phyloP scores from a whole-genome alignment of 2,888 invertebrate species.

The Orthosia incerta region DNA sequence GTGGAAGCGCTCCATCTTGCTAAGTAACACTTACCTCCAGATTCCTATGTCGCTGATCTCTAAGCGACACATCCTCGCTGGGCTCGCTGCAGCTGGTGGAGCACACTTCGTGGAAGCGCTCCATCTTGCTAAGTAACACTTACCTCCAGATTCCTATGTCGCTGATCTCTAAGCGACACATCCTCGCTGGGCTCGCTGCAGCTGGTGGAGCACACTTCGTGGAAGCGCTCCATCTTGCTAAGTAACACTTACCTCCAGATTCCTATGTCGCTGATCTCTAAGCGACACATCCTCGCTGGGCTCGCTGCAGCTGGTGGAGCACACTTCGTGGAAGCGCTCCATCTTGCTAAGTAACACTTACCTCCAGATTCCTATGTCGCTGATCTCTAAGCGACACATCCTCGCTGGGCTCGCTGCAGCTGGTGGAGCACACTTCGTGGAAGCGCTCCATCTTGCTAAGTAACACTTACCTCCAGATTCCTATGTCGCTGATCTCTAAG shows the following conservation, averaged over 20 bases:
- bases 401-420: conserved; percentile 95
- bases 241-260: conserved; percentile 63
- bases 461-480: conserved; percentile 63
- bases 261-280: conserved; percentile 78
- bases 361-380: conserved; percentile 66
- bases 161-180: conserved; percentile 92
- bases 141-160: conserved; percentile 67
- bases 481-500: conserved; percentile 84
- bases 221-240: conserved; percentile 93
- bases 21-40: conserved; percentile 61
- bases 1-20: conserved; percentile 93
- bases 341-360: conserved; percentile 85
- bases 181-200: conserved; percentile 96
- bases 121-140: conserved; percentile 89
- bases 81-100: conserved; percentile 94
- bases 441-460: conserved; percentile 92
- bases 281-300: conserved; percentile 96
- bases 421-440: conserved; percentile 92
- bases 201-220: conserved; percentile 92
- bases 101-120: conserved; percentile 93
- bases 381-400: conserved; percentile 93
- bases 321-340: conserved; percentile 93
- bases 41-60: conserved; percentile 78
- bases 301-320: conserved; percentile 93
- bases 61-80: conserved; percentile 95